Evolutionary conservation across 2,888 invertebrate species (phyloP).

Genomic region (Ochropleura leucogaster): DNA sequence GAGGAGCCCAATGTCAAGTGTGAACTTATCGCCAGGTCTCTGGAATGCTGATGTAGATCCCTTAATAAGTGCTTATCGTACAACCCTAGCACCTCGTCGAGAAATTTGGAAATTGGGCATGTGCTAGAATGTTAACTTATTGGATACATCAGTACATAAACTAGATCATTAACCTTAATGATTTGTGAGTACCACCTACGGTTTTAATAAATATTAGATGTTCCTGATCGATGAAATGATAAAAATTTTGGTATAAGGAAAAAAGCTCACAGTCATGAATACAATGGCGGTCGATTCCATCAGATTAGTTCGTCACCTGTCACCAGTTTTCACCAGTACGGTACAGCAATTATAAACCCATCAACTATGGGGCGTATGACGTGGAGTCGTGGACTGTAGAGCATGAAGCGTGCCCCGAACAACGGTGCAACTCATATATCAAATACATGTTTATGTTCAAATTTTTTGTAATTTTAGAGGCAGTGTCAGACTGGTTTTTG

Average conservation of each 20-base stretch:
- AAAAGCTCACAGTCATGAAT: neutral
- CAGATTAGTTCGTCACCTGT: slow-evolving; percentile 37
- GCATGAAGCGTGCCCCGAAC: neutral
- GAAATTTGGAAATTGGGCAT: neutral
- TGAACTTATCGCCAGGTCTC: slow-evolving; percentile 35
- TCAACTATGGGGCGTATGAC: slow-evolving; percentile 27
- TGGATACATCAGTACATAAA: neutral
- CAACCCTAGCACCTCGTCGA: neutral
- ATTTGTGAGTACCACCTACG: neutral
- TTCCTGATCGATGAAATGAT: neutral
- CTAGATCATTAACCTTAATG: no score
- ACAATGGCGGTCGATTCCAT: slow-evolving; percentile 25
- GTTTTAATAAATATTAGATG: neutral
- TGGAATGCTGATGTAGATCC: slow-evolving; percentile 26
- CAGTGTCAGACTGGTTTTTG: no score
- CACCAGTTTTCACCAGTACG: slow-evolving; percentile 35
- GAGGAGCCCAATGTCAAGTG: slow-evolving; percentile 54
- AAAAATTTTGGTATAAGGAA: neutral
- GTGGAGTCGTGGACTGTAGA: neutral
- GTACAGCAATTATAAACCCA: slow-evolving; percentile 39
- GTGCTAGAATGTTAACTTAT: neutral
- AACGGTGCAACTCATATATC: slow-evolving; percentile 7
- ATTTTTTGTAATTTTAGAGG: no score
- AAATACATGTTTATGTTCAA: neutral
- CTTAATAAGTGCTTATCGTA: neutral